A percentile compares a stretch with the other conserved stretches of the same genome.
phyloP scores from a whole-genome alignment of 2,888 invertebrate species.

The Euplexia lucipara region DNA sequence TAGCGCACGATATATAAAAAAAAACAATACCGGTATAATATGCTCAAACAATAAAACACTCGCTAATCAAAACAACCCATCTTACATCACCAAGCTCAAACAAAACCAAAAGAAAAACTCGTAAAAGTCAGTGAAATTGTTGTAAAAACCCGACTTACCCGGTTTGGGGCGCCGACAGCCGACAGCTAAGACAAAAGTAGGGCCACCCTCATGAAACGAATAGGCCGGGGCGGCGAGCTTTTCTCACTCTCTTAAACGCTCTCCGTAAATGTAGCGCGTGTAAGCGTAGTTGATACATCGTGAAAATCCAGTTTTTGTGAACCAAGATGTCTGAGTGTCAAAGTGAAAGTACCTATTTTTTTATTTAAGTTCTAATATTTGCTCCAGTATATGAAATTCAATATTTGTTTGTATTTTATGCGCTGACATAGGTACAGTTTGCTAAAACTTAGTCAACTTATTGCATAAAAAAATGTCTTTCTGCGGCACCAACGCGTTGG shows the following conservation, averaged over 20 bases:
- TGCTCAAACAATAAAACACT: background rate
- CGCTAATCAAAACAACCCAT: constrained; percentile 6
- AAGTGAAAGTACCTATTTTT: no score
- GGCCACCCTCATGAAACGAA: constrained; percentile 87
- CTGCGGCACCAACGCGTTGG: no score
- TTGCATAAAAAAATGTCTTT: no score
- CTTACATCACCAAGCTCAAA: constrained; percentile 20
- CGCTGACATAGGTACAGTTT: no score
- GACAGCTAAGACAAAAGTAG: constrained; percentile 83
- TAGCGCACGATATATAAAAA: no score
- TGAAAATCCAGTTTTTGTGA: background rate
- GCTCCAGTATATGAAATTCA: no score
- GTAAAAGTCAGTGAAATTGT: constrained; percentile 52
- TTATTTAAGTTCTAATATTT: no score
- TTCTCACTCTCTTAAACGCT: constrained; percentile 90
- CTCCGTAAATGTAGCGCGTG: constrained; percentile 74
- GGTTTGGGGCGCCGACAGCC: constrained; percentile 60
- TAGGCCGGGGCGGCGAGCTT: constrained; percentile 88
- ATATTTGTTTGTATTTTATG: no score
- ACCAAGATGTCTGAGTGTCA: no score
- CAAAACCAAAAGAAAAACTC: constrained; percentile 29
- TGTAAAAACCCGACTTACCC: constrained; percentile 70
- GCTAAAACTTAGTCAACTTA: no score
- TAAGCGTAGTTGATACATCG: constrained; percentile 71
- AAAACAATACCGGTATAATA: background rate